Evolutionary conservation across 2,888 invertebrate species (phyloP), one percentile per base, ranked within the genome.

Genomic region (Palloptera scutellata): DNA sequence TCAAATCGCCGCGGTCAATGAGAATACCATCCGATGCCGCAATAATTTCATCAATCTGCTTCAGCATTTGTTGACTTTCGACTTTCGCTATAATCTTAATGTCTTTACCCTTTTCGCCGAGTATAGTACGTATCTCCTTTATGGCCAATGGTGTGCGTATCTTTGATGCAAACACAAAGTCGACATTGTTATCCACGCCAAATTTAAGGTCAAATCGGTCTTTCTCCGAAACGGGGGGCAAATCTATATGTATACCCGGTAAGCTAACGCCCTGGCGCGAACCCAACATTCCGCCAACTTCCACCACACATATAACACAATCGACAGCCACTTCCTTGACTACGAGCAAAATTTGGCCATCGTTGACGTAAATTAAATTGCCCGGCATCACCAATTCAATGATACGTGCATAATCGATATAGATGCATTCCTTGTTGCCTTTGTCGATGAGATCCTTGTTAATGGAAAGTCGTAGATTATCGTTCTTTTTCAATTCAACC

Each of bases 21-120:
- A 99, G 95, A 64, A 99, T 93, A 73, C 97, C 98, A 84, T 99
- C 98, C 0, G 96, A 91, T 12, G 90, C 95, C 52, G 87, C 88
- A 79, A 97, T 93, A 75, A 98, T 97, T 80, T 95, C 95, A 81
- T 97, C 94, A 64, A 98, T 88, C 84, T 96, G 94, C 73, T 91
- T 88, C 87, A 96, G 90, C 17, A 97, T 97, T 86, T 97, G 96
- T 79, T 96, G 95, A 86, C 97, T 97, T 86, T 99, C 98, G 77
- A 99, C 95, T 87, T 99, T 99, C 73, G 98, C 93, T 79, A 99
- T 95, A 78, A 99, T 92, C 86, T 93, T 89, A 74, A 99, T 97
- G 78, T 94, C 89, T 83, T 91, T 93, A 13, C 96, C 97, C 81
- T 92, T 89, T 42, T 92, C 92, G 9, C 94, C 96, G 58, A 97